These are phyloP conservation scores for Plestiodon gilberti DNA, from an alignment of 2,113 vertebrate genomes.

Conservation along the genomic window DNA sequence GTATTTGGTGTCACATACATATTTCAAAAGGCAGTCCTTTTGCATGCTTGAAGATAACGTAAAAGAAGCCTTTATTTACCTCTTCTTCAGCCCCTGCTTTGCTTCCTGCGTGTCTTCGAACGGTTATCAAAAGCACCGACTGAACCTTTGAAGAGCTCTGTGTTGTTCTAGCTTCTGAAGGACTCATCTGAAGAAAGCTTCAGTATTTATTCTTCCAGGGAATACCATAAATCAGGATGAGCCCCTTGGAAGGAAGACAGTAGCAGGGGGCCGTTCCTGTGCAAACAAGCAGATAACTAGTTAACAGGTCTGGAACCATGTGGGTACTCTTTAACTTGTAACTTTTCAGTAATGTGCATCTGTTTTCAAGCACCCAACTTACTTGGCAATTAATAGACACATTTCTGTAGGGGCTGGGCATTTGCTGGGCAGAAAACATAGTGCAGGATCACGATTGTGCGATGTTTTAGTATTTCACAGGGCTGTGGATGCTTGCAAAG, in stretches of 20 bases:
- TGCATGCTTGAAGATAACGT: background rate
- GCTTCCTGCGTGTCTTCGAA: background rate
- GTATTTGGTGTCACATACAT: background rate
- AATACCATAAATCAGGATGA: background rate
- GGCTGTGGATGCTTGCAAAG: background rate
- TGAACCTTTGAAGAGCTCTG: background rate
- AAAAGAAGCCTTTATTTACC: slow-evolving; percentile 11
- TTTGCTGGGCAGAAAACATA: background rate
- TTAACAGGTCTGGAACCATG: background rate
- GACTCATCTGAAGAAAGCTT: background rate
- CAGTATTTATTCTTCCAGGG: background rate
- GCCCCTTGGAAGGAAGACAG: slow-evolving; percentile 2
- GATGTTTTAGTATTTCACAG: background rate
- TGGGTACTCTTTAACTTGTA: background rate
- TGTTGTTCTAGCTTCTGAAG: background rate
- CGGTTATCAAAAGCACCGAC: background rate
- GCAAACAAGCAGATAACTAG: background rate
- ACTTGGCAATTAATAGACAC: background rate
- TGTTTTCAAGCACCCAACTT: background rate
- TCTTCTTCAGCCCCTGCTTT: background rate
- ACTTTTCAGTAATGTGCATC: background rate
- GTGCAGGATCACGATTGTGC: too few relatives aligned
- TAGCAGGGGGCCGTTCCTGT: background rate
- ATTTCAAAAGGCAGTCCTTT: background rate
- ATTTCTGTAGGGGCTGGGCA: background rate